Conservation (phyloP, 2,888 invertebrate species). For the Trichogramma dendrolimi region DNA sequence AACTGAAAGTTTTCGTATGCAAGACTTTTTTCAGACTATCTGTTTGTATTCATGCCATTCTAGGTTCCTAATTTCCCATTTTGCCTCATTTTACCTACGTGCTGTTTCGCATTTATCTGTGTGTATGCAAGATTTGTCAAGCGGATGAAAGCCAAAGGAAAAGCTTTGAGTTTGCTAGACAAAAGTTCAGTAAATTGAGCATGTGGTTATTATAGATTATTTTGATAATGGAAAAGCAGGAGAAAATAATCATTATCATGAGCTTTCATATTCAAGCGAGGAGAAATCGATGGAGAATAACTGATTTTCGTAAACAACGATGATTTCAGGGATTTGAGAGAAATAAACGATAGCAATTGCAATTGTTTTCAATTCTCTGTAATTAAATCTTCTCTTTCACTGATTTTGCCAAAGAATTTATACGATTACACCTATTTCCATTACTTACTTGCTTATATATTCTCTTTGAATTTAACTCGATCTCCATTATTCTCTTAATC, state of each 20-base stretch:
- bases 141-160: too few relatives aligned
- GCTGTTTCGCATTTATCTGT: too few relatives aligned
- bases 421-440: neutral
- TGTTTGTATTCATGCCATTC: too few relatives aligned
- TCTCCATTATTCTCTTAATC: slow-evolving; percentile 1
- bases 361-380: neutral
- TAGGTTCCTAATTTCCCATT: too few relatives aligned
- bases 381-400: neutral
- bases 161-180: too few relatives aligned
- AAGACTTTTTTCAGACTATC: too few relatives aligned
- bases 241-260: neutral
- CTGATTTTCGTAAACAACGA: neutral
- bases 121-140: too few relatives aligned
- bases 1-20: too few relatives aligned
- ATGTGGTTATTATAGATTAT: neutral
- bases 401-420: neutral
- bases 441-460: neutral
- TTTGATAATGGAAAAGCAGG: neutral
- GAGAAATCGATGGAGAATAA: neutral
- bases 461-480: slow-evolving; percentile 4
- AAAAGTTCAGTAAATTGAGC: too few relatives aligned
- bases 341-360: neutral
- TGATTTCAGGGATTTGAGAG: neutral
- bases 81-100: too few relatives aligned
- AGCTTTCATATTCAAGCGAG: neutral